phyloP scores from a whole-genome alignment of 2,113 vertebrate genomes.

The Sakesphorus luctuosus region DNA sequence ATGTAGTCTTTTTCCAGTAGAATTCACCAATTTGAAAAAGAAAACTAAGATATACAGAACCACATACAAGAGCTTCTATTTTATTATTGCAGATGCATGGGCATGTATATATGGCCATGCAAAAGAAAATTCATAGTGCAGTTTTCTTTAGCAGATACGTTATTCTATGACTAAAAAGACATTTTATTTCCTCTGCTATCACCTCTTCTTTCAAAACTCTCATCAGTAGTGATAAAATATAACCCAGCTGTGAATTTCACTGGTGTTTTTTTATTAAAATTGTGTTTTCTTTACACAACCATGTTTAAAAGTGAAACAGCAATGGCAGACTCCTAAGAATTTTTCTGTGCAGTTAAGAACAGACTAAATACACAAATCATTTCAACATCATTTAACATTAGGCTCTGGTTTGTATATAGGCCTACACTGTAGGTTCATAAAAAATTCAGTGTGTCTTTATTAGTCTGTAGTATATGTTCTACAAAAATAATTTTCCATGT shows the following conservation, averaged over 20 bases:
- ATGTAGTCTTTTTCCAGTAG: neutral
- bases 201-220: neutral
- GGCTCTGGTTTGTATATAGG: neutral
- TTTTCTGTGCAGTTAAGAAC: neutral
- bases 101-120: neutral
- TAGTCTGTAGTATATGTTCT: neutral
- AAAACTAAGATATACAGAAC: slow-evolving; percentile 33
- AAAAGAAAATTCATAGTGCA: slow-evolving; percentile 24
- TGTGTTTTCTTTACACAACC: neutral
- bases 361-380: neutral
- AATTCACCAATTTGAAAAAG: slow-evolving; percentile 33
- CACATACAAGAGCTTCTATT: neutral
- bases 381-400: neutral
- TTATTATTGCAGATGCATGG: slow-evolving; percentile 32
- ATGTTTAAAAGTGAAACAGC: neutral
- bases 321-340: neutral
- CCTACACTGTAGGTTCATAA: neutral
- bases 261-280: slow-evolving; percentile 32
- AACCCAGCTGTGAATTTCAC: neutral
- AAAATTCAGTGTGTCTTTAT: neutral
- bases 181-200: slow-evolving; percentile 25
- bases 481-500: neutral
- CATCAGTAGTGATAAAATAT: neutral
- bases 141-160: slow-evolving; percentile 3
- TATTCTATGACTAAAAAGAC: slow-evolving; percentile 10